These are phyloP conservation scores for Siphamia tubifer DNA, from an alignment of 2,113 vertebrate species.

Conservation along the genomic window DNA sequence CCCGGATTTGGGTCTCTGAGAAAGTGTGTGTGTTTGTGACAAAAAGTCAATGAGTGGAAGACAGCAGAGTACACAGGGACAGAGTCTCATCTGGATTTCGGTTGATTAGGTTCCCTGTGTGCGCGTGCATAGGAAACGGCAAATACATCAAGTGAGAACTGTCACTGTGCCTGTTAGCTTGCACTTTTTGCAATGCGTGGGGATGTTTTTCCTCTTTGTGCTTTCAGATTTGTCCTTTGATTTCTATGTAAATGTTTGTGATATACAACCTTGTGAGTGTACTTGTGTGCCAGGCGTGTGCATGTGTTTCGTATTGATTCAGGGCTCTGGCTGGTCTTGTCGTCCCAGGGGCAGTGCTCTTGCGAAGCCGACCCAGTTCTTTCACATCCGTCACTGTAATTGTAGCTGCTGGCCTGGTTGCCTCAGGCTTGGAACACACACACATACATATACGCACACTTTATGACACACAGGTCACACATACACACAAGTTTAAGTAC, in stretches of 20 bases:
- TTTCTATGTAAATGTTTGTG: conserved; percentile 34
- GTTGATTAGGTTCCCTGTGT: not conserved
- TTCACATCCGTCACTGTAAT: conserved; percentile 81
- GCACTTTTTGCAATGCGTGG: not conserved
- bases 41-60: not conserved
- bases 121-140: not conserved
- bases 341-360: conserved; percentile 74
- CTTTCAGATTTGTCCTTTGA: conserved; percentile 30
- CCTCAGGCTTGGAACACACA: conserved; percentile 51
- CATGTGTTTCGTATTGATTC: conserved; percentile 68
- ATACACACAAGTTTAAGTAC: conserved; percentile 1
- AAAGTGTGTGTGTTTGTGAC: not conserved
- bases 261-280: conserved; percentile 13
- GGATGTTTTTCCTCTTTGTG: not conserved
- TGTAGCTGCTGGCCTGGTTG: conserved; percentile 78
- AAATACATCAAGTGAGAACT: not conserved
- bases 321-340: conserved; percentile 75
- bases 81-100: conserved; percentile 30
- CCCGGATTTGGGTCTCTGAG: conserved; percentile 11
- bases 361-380: conserved; percentile 80
- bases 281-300: not conserved
- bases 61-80: not conserved
- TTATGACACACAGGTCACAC: not conserved
- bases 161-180: not conserved
- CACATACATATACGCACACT: conserved; percentile 4